Percentiles rank a stretch among this genome's conserved stretches.
Conservation (phyloP, 1,140 invertebrate genomes). For the Drosophila melanogaster region DNA sequence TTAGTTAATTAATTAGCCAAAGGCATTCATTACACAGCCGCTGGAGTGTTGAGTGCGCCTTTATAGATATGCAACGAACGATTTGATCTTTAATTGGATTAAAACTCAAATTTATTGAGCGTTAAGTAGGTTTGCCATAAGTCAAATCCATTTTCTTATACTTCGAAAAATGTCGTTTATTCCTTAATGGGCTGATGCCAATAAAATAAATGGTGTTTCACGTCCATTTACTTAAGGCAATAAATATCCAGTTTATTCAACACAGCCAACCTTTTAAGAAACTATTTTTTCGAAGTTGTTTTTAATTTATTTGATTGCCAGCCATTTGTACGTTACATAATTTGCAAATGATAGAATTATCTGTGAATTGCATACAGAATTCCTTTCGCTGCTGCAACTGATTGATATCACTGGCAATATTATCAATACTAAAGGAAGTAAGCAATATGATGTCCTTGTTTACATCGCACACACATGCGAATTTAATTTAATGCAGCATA, state of each 20-base stretch:
- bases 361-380: conserved; percentile 19
- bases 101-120: conserved; percentile 18
- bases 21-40: conserved; percentile 34
- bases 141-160: conserved; percentile 1
- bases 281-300: conserved; percentile 4
- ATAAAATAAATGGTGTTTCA: conserved; percentile 20
- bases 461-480: conserved; percentile 52
- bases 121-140: conserved; percentile 2
- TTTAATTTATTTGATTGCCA: conserved; percentile 42
- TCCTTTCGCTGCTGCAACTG: conserved; percentile 37
- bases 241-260: conserved; percentile 18
- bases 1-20: conserved; percentile 65
- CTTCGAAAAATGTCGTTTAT: conserved; percentile 9
- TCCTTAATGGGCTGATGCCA: conserved; percentile 12
- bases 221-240: conserved; percentile 8
- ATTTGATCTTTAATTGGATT: conserved; percentile 40
- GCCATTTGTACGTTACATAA: conserved; percentile 22
- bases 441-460: conserved; percentile 30
- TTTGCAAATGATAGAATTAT: conserved; percentile 38
- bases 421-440: conserved; percentile 49
- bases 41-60: conserved; percentile 27
- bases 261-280: conserved; percentile 3
- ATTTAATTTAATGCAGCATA: conserved; percentile 54
- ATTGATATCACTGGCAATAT: conserved; percentile 58
- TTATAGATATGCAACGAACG: conserved; percentile 17